Base-by-base conservation (phyloP, 2,888 invertebrate species). In the Smittia sp. region DNA sequence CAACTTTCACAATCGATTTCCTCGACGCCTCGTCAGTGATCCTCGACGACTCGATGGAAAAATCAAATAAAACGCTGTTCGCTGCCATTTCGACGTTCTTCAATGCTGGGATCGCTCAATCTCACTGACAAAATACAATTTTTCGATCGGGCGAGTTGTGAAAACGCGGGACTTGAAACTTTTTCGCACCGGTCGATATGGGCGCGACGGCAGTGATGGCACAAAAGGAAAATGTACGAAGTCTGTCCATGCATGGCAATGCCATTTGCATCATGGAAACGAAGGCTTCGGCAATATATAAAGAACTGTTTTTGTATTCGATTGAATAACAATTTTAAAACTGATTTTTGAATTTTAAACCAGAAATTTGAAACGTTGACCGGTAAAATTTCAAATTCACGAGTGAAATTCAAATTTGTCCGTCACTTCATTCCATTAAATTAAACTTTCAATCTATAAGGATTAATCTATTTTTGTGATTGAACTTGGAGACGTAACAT, bases 31-130 rank as follows among this genome's bases (percentile, higher is more conserved):
- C 85, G 78, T 89, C 90, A 75, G 86, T 86, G 41, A 91, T 84
- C 66, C 86, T 86, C 75, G 86, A 87, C 54, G 89, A 85, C 77
- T 92, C 89, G 76, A 93, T 85, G 1, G 91, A 88, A 80, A 93
- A 93, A 84, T 93, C 93, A 77, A 93, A 83, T 70, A 93, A 83
- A 78, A 92, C 85, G 68, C 92, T 91, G 82, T 92, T 90, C 46
- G 89, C 91, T 77, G 92, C 89, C 93, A 93, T 93, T 77, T 74
- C 22, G 22, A 6, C 4, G 7, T n/a, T 52, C 15, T 15, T 52
- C 15, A 18, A 22, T 20, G 58, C 22, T 58, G 3, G 32, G 4
- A 9, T 32, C 32, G 9, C 32, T 32, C 9, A 32, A 32, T 6
- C 32, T 32, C 9, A 46, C n/a, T 46, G n/a, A 46, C n/a, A 13